Evolutionary conservation across 2,797 vertebrate species (phyloP).

Genomic region (Syndactyla subalaris): DNA sequence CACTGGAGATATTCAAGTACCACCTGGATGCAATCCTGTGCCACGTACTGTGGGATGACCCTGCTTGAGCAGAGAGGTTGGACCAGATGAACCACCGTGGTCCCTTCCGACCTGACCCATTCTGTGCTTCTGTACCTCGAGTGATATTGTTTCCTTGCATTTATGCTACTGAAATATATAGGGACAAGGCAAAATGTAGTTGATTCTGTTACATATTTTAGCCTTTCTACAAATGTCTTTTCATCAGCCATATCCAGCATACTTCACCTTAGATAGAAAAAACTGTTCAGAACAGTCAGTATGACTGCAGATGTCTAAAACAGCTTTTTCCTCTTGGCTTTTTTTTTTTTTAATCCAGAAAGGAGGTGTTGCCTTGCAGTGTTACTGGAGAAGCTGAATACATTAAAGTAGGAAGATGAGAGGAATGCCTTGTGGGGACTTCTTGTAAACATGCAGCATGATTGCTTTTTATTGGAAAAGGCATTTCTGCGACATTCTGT

Average conservation of each 20-base stretch:
- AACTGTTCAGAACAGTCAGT: neutral
- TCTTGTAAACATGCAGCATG: constrained; percentile 59
- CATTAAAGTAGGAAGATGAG: constrained; percentile 55
- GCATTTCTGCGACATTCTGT: constrained; percentile 17
- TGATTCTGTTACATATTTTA: neutral
- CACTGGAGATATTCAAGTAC: too few species aligned
- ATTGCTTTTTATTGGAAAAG: constrained; percentile 58
- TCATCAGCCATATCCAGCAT: neutral
- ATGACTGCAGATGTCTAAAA: neutral
- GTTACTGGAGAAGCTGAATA: constrained; percentile 40
- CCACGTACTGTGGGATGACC: neutral
- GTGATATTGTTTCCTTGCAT: constrained; percentile 36
- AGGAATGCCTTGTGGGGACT: constrained; percentile 60
- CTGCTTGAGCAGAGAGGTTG: neutral
- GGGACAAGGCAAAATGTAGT: neutral
- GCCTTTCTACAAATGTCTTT: neutral
- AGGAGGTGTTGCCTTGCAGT: constrained; percentile 13
- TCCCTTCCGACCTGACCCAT: neutral
- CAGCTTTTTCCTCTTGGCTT: neutral
- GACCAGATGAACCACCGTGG: neutral
- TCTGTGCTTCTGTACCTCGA: neutral
- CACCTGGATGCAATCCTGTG: neutral
- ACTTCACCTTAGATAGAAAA: neutral
- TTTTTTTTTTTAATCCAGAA: neutral
- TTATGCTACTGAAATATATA: neutral